Conservation (phyloP, 2,797 vertebrate genomes). For the Pterois miles region DNA sequence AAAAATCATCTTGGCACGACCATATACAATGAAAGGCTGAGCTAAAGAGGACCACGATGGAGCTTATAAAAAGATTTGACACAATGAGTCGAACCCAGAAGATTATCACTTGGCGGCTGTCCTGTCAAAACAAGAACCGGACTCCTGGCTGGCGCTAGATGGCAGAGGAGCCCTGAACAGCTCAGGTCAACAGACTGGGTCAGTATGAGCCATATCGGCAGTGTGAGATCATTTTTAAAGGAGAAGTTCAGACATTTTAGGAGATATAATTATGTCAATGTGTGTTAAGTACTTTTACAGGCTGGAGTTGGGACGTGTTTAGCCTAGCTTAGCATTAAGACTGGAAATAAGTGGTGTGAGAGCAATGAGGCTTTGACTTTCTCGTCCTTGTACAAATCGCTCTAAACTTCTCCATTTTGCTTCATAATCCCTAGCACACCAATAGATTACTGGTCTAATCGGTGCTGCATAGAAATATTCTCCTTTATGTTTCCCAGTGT, state of each 20-base stretch:
- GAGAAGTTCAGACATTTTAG: not conserved
- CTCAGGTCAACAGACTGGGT: conserved; percentile 4
- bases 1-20: conserved; percentile 51
- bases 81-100: conserved; percentile 49
- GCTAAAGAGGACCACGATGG: conserved; percentile 37
- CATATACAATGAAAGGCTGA: conserved; percentile 40
- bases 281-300: not conserved
- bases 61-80: conserved; percentile 50
- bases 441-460: too few species aligned
- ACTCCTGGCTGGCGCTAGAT: conserved; percentile 15
- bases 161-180: not conserved
- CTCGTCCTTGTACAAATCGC: too few species aligned
- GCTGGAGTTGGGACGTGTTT: not conserved
- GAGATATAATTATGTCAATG: not conserved
- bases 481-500: too few species aligned
- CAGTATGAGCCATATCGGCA: not conserved
- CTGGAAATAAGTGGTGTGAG: not conserved
- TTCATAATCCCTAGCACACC: too few species aligned
- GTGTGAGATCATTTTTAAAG: too few species aligned
- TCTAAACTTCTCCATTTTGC: too few species aligned
- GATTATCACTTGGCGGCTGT: conserved; percentile 63
- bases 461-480: too few species aligned
- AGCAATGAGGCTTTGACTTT: too few species aligned
- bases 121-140: conserved; percentile 47
- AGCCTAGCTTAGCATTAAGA: not conserved